phyloP scores from a whole-genome alignment of 2,797 vertebrate species.

The Loris lydekkerianus region DNA sequence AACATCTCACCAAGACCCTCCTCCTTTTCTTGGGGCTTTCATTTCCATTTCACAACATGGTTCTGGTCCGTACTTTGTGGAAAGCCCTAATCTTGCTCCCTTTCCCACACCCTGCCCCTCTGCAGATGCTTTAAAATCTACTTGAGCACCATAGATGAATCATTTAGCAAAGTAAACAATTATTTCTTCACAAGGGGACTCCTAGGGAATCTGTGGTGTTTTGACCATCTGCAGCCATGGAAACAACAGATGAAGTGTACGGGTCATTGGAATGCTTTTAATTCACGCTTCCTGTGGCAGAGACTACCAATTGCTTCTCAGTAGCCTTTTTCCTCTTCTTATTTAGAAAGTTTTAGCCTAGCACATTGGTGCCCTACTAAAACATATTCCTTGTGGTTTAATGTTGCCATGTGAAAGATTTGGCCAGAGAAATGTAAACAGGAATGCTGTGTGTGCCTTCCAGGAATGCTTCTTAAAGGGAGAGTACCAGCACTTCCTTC shows the following conservation, averaged over 20 bases:
- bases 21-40: not conserved
- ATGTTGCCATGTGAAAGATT: slow-evolving; percentile 53
- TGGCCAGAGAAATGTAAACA: not conserved
- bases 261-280: slow-evolving; percentile 82
- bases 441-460: not conserved
- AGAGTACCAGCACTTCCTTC: slow-evolving; percentile 11
- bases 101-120: slow-evolving; percentile 36
- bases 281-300: slow-evolving; percentile 67
- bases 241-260: slow-evolving; percentile 75
- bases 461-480: slow-evolving; percentile 52
- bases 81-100: not conserved
- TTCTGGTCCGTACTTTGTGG: not conserved
- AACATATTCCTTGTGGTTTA: slow-evolving; percentile 46
- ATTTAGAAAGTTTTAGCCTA: slow-evolving; percentile 65
- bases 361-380: slow-evolving; percentile 8
- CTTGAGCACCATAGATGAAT: slow-evolving; percentile 37
- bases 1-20: not conserved
- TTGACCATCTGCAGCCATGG: slow-evolving; percentile 78
- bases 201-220: slow-evolving; percentile 46
- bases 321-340: slow-evolving; percentile 22
- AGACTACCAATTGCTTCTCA: slow-evolving; percentile 81
- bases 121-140: slow-evolving; percentile 56
- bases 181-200: slow-evolving; percentile 64
- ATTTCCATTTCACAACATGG: not conserved
- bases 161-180: slow-evolving; percentile 58